Evolutionary conservation across 2,113 vertebrate species (phyloP), one percentile per base, ranked within the genome.

Genomic region (Ameiurus melas): DNA sequence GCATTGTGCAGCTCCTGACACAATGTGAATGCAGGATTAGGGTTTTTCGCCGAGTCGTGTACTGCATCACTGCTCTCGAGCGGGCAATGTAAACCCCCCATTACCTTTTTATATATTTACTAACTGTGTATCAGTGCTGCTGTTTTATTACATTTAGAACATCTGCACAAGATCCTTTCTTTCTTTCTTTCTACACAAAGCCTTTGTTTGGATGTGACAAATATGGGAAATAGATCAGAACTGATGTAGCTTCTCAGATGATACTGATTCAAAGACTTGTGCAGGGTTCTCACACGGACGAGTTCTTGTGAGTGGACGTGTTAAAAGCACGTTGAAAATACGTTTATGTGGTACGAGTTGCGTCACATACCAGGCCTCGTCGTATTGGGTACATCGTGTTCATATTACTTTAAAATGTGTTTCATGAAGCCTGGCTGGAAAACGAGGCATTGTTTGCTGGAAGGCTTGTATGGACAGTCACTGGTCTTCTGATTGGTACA

Each of bases 21-120:
- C 87, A n/a, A 92, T 91, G 92, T 90, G 89, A 93, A 93, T 93
- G 94, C 91, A 62, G 94, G 94, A 94, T 94, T 93, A 93, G 87
- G 92, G n/a, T 47, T 89, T 89, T 89, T 86, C 62, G 89, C 82
- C 20, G 20, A 51, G 13, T 87, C 47, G n/a, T 62, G 86, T 81
- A 62, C 58, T 36, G 90, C 89, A 89, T 73, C 93, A 92, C 93
- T 91, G 93, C 93, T 89, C 94, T 91, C 82, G 90, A 57, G 92
- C 90, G 80, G 93, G 94, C 90, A 92, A 83, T 91, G 60, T 81
- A 87, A 89, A 89, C 90, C 90, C 90, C 84, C 92, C 92, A 93
- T 95, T 95, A 93, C 90, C 88, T 94, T 92, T 94, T 86, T 80
- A 17, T 51, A 88, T 84, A 91, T 90, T 88, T 90, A 85, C 87